Evolutionary conservation across 2,797 vertebrate genomes (phyloP).

Genomic region (Propithecus deckenii): DNA sequence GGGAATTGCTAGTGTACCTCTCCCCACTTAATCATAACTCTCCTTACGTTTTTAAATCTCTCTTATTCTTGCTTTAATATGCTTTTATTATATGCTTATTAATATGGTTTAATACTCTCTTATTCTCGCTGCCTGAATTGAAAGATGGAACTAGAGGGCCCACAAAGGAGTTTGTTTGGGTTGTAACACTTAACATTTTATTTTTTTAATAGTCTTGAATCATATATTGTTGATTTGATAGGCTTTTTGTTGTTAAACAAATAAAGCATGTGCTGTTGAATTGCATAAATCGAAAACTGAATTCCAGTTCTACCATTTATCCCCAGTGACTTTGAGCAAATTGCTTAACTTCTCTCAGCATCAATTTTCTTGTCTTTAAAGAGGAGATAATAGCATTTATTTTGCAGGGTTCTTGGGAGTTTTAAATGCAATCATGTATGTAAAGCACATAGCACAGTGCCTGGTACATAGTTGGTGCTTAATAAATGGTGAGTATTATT

Average conservation of each 20-base stretch:
- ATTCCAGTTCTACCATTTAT: neutral
- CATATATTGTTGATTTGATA: neutral
- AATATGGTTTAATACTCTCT: neutral
- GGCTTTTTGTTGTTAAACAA: neutral
- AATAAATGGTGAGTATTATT: neutral
- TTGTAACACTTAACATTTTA: neutral
- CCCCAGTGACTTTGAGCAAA: neutral
- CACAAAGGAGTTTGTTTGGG: neutral
- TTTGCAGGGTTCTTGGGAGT: neutral
- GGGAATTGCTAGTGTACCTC: neutral
- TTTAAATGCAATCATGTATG: neutral
- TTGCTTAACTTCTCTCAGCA: neutral
- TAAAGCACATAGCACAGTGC: neutral
- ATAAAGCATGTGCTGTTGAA: neutral
- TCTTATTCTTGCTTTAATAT: neutral
- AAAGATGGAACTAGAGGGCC: neutral
- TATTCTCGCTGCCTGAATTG: conserved; percentile 1
- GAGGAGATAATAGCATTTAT: neutral
- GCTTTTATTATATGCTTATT: neutral
- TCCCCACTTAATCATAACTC: neutral
- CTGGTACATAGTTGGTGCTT: neutral
- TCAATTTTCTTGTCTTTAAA: conserved; percentile 35
- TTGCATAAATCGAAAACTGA: neutral
- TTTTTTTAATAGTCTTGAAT: neutral
- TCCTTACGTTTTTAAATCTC: neutral